Base-by-base conservation (phyloP, 2,888 invertebrate species). In the Ectemnius continuus region DNA sequence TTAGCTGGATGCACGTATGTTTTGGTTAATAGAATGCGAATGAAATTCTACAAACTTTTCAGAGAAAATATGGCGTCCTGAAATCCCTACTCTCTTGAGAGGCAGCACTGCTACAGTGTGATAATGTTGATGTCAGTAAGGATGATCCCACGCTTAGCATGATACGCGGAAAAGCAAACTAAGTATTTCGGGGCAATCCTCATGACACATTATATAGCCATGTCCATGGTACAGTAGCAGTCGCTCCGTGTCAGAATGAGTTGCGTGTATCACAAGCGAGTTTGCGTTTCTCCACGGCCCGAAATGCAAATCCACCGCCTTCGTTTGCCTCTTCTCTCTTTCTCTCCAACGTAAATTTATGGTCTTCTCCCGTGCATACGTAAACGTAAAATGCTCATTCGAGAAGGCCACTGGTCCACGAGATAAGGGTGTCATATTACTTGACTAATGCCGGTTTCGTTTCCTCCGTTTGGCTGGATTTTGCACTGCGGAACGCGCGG, bases 141-240 rank as follows among this genome's bases (percentile, higher is more conserved):
- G 36, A 6, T 36, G 36, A 36, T 36, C 36, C 36, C 36, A 4
- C 5, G 36, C 36, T 36, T 36, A 36, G 36, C 36, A 36, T 36
- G 36, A 36, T 36, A 36, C 36, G 36, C 36, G 36, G 36, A 8
- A 36, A 36, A 36, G 36, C 8, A 36, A 0, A 36, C 36, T 36
- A 36, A 73, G 70, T 60, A 65, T 73, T 56, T 23, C 36, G 36
- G 36, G 36, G 36, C 60, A 59, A 60, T 63, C 61, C 69, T 73
- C 69, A 69, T 69, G 73, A 69, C 69, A 73, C 59, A 73, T 73
- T 69, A 73, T 69, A 73, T 56, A 36, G 57, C 36, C 36, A 36
- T 45, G 36, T 61, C 28, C 23, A 48, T 60, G 28, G 11, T 14
- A 46, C 63, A 63, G 67, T 68, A 61, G 46, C 70, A 11, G 52